These are phyloP conservation scores for Phocoena phocoena DNA, from an alignment of 2,113 vertebrate genomes.

Conservation along the genomic window DNA sequence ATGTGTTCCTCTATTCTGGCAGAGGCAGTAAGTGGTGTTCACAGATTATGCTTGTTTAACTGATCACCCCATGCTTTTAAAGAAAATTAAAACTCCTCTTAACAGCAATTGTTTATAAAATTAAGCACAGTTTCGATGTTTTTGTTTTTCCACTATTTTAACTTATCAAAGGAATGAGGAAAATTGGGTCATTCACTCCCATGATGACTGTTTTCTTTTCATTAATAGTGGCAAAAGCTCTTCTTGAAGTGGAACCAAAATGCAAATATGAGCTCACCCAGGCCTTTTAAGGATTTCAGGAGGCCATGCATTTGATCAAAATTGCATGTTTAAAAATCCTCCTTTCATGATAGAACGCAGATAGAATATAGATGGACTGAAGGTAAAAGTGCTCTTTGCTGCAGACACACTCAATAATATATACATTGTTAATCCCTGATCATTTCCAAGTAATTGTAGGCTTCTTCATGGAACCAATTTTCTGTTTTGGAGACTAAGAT, in stretches of 20 bases:
- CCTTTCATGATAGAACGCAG: slow-evolving; percentile 54
- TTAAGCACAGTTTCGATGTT: neutral
- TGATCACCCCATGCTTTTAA: neutral
- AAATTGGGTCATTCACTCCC: neutral
- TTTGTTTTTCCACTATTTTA: slow-evolving; percentile 10
- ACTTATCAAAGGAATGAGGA: neutral
- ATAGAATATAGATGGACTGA: neutral
- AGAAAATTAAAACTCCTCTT: slow-evolving; percentile 17
- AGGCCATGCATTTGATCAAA: slow-evolving; percentile 49
- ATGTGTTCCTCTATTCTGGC: neutral
- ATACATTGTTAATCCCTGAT: slow-evolving; percentile 18
- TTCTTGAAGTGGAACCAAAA: slow-evolving; percentile 31
- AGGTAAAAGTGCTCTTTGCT: slow-evolving; percentile 1
- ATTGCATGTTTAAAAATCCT: slow-evolving; percentile 35
- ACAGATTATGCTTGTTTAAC: neutral
- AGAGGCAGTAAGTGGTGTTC: neutral
- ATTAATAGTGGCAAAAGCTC: neutral
- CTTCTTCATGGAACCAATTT: slow-evolving; percentile 44
- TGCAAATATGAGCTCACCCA: neutral
- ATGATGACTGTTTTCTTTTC: neutral
- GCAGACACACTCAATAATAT: neutral
- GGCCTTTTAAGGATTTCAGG: slow-evolving; percentile 15
- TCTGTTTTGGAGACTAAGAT: slow-evolving; percentile 62
- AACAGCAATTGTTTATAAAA: neutral
- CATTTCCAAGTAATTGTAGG: slow-evolving; percentile 49